Conservation (phyloP, 2,797 vertebrate species). For the Vireo griseus region DNA sequence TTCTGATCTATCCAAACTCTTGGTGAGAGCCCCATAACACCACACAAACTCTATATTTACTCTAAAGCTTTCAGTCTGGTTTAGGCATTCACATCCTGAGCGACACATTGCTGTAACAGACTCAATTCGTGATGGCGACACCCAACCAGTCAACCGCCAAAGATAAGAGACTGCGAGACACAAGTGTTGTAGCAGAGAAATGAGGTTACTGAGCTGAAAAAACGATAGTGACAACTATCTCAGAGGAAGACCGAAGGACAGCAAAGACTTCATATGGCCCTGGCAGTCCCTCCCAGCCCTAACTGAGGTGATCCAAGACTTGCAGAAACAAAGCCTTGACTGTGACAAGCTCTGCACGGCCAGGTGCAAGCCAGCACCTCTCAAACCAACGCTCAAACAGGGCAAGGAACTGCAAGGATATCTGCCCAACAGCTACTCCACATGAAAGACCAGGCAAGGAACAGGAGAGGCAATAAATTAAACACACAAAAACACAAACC, state of each 20-base stretch:
- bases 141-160: not conserved
- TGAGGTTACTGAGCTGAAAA: not conserved
- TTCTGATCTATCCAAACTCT: not conserved
- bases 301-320: not conserved
- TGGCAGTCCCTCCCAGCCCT: not conserved
- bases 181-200: not conserved
- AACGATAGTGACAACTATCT: not conserved
- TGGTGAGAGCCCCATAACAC: not conserved
- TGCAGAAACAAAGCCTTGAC: not conserved
- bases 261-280: not conserved
- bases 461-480: conserved; percentile 36
- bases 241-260: not conserved
- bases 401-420: conserved; percentile 4
- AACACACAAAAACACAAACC: not conserved
- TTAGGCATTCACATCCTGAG: not conserved
- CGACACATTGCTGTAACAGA: not conserved
- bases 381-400: not conserved
- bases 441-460: conserved; percentile 48
- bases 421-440: not conserved
- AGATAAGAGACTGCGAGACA: not conserved
- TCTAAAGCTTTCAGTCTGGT: not conserved
- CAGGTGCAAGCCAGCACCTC: not conserved
- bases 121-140: not conserved
- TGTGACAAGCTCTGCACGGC: rapidly evolving
- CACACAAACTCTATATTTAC: not conserved